Evolutionary conservation across 2,797 vertebrate species (phyloP), one percentile per base, ranked within the genome.

Genomic region (Pteropus rufus): DNA sequence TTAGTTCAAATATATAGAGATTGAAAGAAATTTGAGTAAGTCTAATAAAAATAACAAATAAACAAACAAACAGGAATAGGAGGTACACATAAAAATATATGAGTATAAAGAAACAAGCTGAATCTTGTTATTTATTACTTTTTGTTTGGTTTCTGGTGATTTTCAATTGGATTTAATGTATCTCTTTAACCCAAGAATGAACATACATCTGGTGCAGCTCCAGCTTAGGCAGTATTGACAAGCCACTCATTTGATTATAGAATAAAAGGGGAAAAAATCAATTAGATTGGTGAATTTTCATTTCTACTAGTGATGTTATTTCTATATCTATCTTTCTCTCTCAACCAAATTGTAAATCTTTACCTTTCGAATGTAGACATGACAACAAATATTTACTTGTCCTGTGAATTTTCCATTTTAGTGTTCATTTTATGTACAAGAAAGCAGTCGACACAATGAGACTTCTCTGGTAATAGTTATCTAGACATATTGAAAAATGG

Each of bases 331-430:
- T 76, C 88, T 92, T 95, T 65, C 10, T 91, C 89, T 92, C 46
- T 62, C 36, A 77, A 62, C 56, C 23, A 88, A 96, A 86, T 52
- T 72, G 73, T 52, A 93, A 72, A 73, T 39, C 14, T 67, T 88
- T 67, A 56, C 21, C n/a, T 88, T 16, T 70, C 73, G 10, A 52
- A 90, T 36, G 16, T 69, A 76, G 26, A 64, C 82, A 82, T 23
- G 76, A 82, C 67, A 93, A 81, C 23, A 81, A 95, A 69, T 88
- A 93, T 77, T 82, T 93, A 56, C 91, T 95, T 89, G 39, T 77
- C 83, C 56, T 60, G 52, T 92, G 58, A 93, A 73, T 88, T 92
- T 95, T 88, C 44, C 44, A 44, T 81, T 94, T 87, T 49, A 94
- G 77, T 88, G 72, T 79, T 9, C 44, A 46, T 88, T 93, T 93